Base-by-base conservation (phyloP, 2,888 invertebrate species). In the Drosophila algonquin region DNA sequence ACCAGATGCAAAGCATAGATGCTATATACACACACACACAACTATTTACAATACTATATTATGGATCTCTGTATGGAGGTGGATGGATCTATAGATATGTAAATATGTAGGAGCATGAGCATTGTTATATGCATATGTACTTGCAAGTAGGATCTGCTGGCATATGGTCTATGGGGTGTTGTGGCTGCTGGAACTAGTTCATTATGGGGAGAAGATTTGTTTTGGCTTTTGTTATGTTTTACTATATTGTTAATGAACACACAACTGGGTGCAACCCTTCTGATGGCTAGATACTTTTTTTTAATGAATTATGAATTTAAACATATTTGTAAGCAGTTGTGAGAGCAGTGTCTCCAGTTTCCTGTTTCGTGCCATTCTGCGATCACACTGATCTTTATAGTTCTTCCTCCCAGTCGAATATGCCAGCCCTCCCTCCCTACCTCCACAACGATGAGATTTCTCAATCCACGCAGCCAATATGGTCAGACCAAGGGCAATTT, bases 401-500 rank as follows among this genome's bases (percentile, higher is more conserved):
- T 27, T 27, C 12, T 4, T 4, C 5, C 4, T 35, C 35, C 35
- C 40, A 40, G 14, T 40, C 14, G 40, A 40, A 40, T 40, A 40
- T 5, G 14, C 6, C 40, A 32, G 14, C 32, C 56, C 46, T 24
- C 2, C 30, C 30, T 30, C 27, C 16, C 21, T 18, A 48, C 21
- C 48, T 56, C 30, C 58, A 44, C 44, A n/a, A 69, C 63, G 51
- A 55, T 18, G 24, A 69, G 63, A 81, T 75, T 75, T 65, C 79
- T 81, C 69, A 79, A 79, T 81, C 54, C 52, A n/a, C 50, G n/a
- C 16, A n/a, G 46, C 12, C 46, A 64, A 46, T 18, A 48, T 47
- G 50, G 58, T 56, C 65, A 57, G 9, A 10, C 30, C 74, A 73
- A 67, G 79, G 82, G 57, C 82, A 80, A 61, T 76, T 87, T 84